Conservation (phyloP, 2,888 invertebrate genomes). For the Hanleya hanleyi region DNA sequence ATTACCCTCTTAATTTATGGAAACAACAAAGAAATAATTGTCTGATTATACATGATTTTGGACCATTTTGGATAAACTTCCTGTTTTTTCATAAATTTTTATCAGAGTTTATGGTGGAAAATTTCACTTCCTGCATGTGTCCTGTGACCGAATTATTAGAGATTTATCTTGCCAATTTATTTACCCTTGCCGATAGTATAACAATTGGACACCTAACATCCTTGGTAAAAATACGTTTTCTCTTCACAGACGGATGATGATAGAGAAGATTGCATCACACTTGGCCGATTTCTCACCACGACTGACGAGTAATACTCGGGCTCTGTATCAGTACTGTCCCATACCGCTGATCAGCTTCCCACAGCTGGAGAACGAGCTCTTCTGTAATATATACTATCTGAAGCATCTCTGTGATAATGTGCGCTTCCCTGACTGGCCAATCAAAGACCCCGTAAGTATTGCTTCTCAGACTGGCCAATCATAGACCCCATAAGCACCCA, state of each 20-base stretch:
- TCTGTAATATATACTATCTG: constrained; percentile 98
- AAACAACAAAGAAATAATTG: too few species aligned
- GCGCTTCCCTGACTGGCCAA: constrained; percentile 97
- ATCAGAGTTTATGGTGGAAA: too few species aligned
- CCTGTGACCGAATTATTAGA: too few species aligned
- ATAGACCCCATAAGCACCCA: neutral
- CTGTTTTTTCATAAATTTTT: too few species aligned
- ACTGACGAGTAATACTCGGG: constrained; percentile 93
- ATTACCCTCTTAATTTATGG: too few species aligned
- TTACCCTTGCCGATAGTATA: too few species aligned
- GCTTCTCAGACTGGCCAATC: neutral
- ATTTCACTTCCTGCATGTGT: too few species aligned
- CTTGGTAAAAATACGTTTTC: neutral
- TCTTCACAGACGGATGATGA: constrained; percentile 84
- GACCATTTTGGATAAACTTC: too few species aligned
- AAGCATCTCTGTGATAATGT: constrained; percentile 93
- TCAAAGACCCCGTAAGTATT: constrained; percentile 92
- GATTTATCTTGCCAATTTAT: too few species aligned
- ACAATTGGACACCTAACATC: too few species aligned
- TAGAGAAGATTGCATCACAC: constrained; percentile 97
- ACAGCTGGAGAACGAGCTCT: constrained; percentile 95
- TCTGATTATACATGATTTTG: too few species aligned
- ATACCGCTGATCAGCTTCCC: constrained; percentile 95
- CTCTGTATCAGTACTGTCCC: constrained; percentile 95
- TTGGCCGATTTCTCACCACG: constrained; percentile 98